Base-by-base conservation (phyloP, 2,888 invertebrate genomes). In the Phragmatobia fuliginosa region DNA sequence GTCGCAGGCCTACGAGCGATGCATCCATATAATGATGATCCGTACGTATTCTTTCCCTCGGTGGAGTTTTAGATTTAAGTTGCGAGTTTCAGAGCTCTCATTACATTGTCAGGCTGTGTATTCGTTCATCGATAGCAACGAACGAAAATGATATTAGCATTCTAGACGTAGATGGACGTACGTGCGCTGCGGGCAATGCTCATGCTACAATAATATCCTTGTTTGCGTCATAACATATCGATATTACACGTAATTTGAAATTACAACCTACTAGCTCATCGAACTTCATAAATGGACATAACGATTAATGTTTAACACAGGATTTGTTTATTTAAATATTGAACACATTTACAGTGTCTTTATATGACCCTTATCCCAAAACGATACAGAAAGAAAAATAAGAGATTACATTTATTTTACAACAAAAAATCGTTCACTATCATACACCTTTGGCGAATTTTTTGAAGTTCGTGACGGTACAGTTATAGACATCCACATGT, bases 81-180 rank as follows among this genome's bases (percentile, higher is more conserved):
- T 83, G 82, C 85, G 78, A 85, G 82, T 79, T 77, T 77, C 79
- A 85, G 73, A 85, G 92, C 74, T 88, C 91, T 85, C 58, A 73
- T 82, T 88, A 84, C 81, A 78, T 84, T 87, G 87, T 88, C 84
- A 78, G 78, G 80, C 74, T 78, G 84, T 83, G 81, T 86, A 87
- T 86, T 87, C 81, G 85, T 86, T 86, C 81, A 83, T 88, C 84
- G 85, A 90, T 92, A 91, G 88, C 85, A 85, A 85, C 83, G 87
- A 86, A 85, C 89, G 83, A 89, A 87, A 89, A 88, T 86, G 81
- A 88, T 85, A 92, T 94, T 94, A 93, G 90, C 88, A 94, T 94
- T 93, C 94, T 89, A 88, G 87, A 85, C 90, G 88, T 87, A 87
- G 88, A 86, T 85, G 87, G 83, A 87, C 86, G 85, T 88, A 93